A percentile compares a stretch with the other conserved stretches of the same genome.
Evolutionary conservation across 1,140 invertebrate species (phyloP).

Genomic region (Chironomus striatipennis): DNA sequence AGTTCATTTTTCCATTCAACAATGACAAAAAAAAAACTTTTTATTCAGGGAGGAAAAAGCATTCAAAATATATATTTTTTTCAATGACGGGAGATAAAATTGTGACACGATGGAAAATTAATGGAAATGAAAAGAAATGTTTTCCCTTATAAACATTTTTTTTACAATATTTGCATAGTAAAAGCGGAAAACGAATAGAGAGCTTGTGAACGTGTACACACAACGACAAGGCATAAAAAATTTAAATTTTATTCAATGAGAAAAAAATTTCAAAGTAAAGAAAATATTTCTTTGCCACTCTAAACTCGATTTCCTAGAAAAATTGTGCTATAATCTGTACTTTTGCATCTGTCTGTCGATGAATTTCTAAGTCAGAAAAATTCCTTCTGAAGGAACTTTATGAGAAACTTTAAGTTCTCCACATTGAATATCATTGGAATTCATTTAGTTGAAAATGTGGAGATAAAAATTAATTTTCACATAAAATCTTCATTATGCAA

Average conservation of each 20-base stretch:
- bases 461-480: no score
- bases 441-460: no score
- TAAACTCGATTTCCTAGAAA: no score
- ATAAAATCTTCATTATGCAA: no score
- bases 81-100: conserved; percentile 1
- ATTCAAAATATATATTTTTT: neutral
- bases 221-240: neutral
- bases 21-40: neutral
- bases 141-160: neutral
- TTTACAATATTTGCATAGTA: conserved; percentile 9
- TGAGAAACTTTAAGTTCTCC: no score
- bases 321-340: no score
- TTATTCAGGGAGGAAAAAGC: neutral
- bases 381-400: no score
- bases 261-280: neutral
- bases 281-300: neutral
- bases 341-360: no score
- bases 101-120: conserved; percentile 12
- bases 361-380: no score
- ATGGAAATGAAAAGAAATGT: neutral
- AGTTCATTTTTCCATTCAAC: neutral
- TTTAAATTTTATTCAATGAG: conserved; percentile 10
- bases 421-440: no score
- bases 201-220: neutral
- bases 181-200: neutral